Base-by-base conservation (phyloP, 2,797 vertebrate species). In the Sebastes variabilis region DNA sequence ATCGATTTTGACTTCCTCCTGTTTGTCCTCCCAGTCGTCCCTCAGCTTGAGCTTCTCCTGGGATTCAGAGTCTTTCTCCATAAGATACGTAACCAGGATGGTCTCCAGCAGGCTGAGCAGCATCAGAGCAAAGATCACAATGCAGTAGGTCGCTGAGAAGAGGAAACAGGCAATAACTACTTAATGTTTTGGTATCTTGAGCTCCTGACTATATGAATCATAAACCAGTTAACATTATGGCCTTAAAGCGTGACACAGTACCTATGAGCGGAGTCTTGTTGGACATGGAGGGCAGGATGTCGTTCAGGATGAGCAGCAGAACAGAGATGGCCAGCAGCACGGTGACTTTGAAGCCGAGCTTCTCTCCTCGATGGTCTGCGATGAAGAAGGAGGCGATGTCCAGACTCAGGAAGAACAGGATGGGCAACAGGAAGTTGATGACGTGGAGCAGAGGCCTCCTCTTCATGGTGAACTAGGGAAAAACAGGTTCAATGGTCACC, bases 201-300 rank as follows among this genome's bases (percentile, higher is more conserved):
- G 8, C 49, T 58, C 6, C 6, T 55, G 20, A 74, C 36, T 5
- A 4, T 22, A 12, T 27, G 30, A 62, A 14, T 69, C 38, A 56
- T 38, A 56, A 34, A 66, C 11, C 10, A 22, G 20, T 27, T 14
- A 55, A 25, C 65, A 49, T 5, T 2, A 2, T 4, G 4, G 8
- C 12, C 2, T 36, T 29, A 4, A 27, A 29, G 18, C 12, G 1
- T 1, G 42, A 8, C 25, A 27, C 11, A 18, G 65, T 91, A 97
- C 97, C 96, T 90, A 97, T 96, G 61, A 96, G 25, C 0, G 97
- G 97, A 3, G 95, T 95, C 42, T 81, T 76, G 88, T 95, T 92
- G 83, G 96, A 96, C 76, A 95, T 96, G 3, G 96, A 94, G 10
- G 97, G 97, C 58, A 97, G 93, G 72, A 96, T 97, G 62, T 97